Evolutionary conservation across 53 echinoderm and acorn worm genomes (phyloP), one percentile per base, ranked within the genome.

Genomic region (Echinarachnius parma): DNA sequence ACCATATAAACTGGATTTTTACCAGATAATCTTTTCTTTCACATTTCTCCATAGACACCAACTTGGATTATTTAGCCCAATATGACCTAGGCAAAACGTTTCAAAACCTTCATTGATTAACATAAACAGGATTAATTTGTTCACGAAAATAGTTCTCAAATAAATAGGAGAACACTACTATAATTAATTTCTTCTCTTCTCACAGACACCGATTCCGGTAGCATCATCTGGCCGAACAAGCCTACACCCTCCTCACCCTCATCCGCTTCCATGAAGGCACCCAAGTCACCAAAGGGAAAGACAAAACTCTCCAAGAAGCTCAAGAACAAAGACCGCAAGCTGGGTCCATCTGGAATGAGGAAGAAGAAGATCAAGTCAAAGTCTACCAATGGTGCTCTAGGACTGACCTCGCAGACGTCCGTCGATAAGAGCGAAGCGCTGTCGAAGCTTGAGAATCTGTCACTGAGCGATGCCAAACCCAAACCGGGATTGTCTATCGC

Each of bases 181-280:
- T n/a, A n/a, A n/a, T n/a, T n/a, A n/a, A n/a, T 13, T 49, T 49
- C 18, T 49, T n/a, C 19, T 80, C n/a, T 5, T 16, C 7, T 47
- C 13, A 9, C 62, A 87, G 87, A 87, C 46, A 87, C 87, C 2
- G 87, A 87, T 52, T 81, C 77, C n/a, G 60, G 82, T 54, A 87
- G 87, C 65, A 81, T 87, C 72, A 87, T 87, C 59, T 87, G 87
- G 87, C 87, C 87, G 2, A 64, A 55, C 42, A 81, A 42, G 14
- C 21, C 74, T 39, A 49, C 52, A 27, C 34, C 57, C 44, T 69
- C 60, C 24, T 70, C 52, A 11, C 34, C 35, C 21, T 46, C 48
- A 2, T 15, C 66, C n/a, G 21, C 70, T 24, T 47, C 76, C 26
- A 28, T 48, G 13, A 87, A 81, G 34, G 42, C 62, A 8, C 61